Evolutionary conservation across 2,888 invertebrate species (phyloP).

Genomic region (Tetranychus piercei): DNA sequence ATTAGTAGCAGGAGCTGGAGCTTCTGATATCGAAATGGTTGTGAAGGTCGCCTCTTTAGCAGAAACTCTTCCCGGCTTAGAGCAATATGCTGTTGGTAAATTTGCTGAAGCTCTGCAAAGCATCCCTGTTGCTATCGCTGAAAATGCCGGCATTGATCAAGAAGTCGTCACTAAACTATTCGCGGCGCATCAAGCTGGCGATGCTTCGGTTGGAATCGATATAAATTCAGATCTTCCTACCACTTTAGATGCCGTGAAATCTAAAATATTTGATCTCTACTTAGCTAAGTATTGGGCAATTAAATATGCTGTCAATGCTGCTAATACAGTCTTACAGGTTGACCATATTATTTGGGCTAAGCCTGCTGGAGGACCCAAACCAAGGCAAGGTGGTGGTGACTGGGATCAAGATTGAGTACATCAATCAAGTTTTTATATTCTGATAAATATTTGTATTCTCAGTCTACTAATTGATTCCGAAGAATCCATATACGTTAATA

Average conservation of each 20-base stretch:
- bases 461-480: neutral
- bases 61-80: conserved; percentile 76
- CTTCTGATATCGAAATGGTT: conserved; percentile 81
- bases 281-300: conserved; percentile 76
- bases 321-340: conserved; percentile 68
- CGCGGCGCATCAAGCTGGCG: conserved; percentile 75
- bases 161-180: conserved; percentile 71
- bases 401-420: conserved; percentile 28
- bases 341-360: conserved; percentile 98
- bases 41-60: conserved; percentile 66
- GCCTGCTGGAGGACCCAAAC: conserved; percentile 69
- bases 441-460: neutral
- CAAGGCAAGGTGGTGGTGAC: conserved; percentile 41
- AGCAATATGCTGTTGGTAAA: conserved; percentile 89
- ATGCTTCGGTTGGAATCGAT: conserved; percentile 63
- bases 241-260: conserved; percentile 54
- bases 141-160: conserved; percentile 78
- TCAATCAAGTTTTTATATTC: neutral
- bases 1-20: conserved; percentile 82
- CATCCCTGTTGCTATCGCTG: conserved; percentile 76
- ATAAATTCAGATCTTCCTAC: conserved; percentile 54
- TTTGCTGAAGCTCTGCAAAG: conserved; percentile 65
- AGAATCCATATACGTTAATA: neutral
- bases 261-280: conserved; percentile 63
- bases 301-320: conserved; percentile 82